A percentile compares a stretch with the other conserved stretches of the same genome.
Conservation (phyloP, 1,140 invertebrate species). For the Drosophila nigromelanica region DNA sequence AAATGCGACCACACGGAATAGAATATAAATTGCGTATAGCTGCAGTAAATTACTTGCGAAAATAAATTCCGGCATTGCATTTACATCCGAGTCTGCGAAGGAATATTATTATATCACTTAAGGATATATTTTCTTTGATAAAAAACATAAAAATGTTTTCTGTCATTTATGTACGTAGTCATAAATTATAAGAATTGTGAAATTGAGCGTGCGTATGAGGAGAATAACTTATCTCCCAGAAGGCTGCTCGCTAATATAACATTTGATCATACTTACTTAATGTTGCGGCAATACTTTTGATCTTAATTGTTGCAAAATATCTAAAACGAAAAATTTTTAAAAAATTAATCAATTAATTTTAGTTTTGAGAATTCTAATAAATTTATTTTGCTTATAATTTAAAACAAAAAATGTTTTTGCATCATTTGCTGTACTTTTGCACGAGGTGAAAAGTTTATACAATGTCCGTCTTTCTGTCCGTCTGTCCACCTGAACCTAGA, state of each 20-base stretch:
- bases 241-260: too few species aligned
- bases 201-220: too few species aligned
- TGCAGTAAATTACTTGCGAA: constrained; percentile 25
- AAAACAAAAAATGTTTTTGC: too few species aligned
- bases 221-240: not conserved
- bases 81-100: not conserved
- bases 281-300: not conserved
- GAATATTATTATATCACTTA: not conserved
- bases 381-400: too few species aligned
- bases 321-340: not conserved
- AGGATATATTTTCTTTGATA: not conserved
- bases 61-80: constrained; percentile 10
- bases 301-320: not conserved
- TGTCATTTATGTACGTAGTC: not conserved
- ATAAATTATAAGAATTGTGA: not conserved
- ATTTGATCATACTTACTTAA: constrained; percentile 4
- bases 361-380: too few species aligned
- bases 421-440: too few species aligned
- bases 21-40: constrained; percentile 16
- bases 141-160: too few species aligned
- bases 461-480: too few species aligned
- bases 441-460: too few species aligned
- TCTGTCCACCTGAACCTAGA: too few species aligned
- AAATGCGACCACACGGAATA: constrained; percentile 21
- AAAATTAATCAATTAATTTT: not conserved